phyloP scores from a whole-genome alignment of 1,140 invertebrate species.

The Tetramorium alpestre region DNA sequence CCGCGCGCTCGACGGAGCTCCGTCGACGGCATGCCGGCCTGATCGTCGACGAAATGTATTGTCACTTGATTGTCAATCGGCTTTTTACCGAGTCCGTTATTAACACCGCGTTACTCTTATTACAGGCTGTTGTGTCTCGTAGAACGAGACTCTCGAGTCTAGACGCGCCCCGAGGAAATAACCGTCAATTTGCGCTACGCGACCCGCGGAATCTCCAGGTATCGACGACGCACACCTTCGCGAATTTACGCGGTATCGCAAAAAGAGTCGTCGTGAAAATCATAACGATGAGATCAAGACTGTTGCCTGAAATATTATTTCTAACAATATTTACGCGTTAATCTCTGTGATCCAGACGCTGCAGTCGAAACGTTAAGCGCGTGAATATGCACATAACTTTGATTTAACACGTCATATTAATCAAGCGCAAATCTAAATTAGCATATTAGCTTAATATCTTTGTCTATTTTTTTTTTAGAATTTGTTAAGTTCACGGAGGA shows the following conservation, averaged over 20 bases:
- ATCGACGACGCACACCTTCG: not conserved
- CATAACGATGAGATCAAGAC: not conserved
- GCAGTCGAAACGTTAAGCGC: not conserved
- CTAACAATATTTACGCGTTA: not conserved
- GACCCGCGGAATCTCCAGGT: not conserved
- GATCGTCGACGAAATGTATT: conserved; percentile 82
- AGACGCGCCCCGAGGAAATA: conserved; percentile 1
- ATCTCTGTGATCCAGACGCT: not conserved
- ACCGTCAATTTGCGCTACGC: not conserved
- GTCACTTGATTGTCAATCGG: conserved; percentile 84
- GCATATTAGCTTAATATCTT: not conserved
- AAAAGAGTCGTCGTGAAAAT: not conserved
- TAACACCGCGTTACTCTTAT: conserved; percentile 52
- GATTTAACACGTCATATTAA: not conserved
- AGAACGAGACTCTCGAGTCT: not conserved
- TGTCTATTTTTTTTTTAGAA: conserved; percentile 11
- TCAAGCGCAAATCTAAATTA: not conserved
- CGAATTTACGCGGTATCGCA: not conserved
- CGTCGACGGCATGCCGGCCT: conserved; percentile 71
- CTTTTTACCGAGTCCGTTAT: conserved; percentile 77
- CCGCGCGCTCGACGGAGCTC: conserved; percentile 61
- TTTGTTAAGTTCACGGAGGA: not conserved
- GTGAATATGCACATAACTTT: no score
- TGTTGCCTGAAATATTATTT: not conserved
- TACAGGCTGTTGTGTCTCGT: not conserved